Percentiles rank a stretch among this genome's conserved stretches.
phyloP scores from a whole-genome alignment of 2,113 vertebrate genomes.

The Eleginops maclovinus region DNA sequence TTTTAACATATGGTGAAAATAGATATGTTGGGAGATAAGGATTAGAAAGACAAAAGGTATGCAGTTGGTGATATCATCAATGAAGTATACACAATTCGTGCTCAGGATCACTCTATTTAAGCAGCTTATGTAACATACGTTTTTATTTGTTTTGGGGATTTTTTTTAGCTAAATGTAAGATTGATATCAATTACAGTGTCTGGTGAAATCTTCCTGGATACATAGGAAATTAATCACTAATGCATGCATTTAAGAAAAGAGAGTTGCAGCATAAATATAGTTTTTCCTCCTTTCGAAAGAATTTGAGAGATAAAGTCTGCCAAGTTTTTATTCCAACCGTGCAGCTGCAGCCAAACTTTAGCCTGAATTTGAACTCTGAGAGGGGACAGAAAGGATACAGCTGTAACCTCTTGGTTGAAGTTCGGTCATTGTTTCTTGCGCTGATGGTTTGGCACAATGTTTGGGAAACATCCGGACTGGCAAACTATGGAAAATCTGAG shows the following conservation, averaged over 20 bases:
- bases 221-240: not conserved
- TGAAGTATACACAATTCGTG: not conserved
- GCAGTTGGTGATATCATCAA: not conserved
- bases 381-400: conserved; percentile 42
- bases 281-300: too few species aligned
- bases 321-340: not conserved
- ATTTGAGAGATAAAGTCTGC: not conserved
- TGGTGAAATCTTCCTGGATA: not conserved
- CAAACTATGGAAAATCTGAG: conserved; percentile 57
- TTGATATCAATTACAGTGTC: not conserved
- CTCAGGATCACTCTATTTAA: not conserved
- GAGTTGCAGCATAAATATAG: not conserved
- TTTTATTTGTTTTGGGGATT: not conserved
- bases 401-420: conserved; percentile 43
- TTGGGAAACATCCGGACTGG: conserved; percentile 48
- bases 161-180: not conserved
- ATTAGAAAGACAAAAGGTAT: not conserved
- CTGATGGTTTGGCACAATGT: conserved; percentile 11
- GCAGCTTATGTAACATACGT: not conserved
- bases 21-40: not conserved
- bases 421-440: conserved; percentile 48
- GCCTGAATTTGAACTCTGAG: conserved; percentile 30
- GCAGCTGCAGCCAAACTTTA: not conserved
- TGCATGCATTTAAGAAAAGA: not conserved
- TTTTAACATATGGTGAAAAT: not conserved